Evolutionary conservation across 2,888 invertebrate species (phyloP).

Genomic region (Euzophera pinguis): DNA sequence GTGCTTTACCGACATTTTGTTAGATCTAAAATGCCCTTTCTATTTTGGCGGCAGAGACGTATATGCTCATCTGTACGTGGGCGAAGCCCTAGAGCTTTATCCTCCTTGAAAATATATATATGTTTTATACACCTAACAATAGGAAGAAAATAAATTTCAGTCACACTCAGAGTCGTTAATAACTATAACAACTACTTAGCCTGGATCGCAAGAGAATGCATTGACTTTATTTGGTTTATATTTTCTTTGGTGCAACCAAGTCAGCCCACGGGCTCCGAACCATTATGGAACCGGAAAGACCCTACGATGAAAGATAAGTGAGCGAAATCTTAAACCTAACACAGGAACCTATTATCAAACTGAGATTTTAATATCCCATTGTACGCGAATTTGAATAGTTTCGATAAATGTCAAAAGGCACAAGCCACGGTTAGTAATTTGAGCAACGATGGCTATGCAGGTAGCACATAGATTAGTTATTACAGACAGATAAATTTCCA

Average conservation of each 20-base stretch:
- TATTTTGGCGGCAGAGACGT: slow-evolving; percentile 45
- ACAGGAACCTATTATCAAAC: neutral
- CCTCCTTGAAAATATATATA: neutral
- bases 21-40: too few species aligned
- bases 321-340: too few species aligned
- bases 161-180: too few species aligned
- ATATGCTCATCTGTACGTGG: slow-evolving; percentile 64
- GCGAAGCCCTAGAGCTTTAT: slow-evolving; percentile 48
- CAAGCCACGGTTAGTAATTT: slow-evolving; percentile 47
- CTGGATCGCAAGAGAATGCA: too few species aligned
- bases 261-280: too few species aligned
- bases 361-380: slow-evolving; percentile 4
- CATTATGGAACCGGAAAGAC: too few species aligned
- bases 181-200: too few species aligned
- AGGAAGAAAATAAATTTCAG: too few species aligned
- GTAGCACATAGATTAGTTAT: slow-evolving; percentile 45
- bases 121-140: neutral
- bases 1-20: too few species aligned
- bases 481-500: slow-evolving; percentile 47
- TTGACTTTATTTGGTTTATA: too few species aligned
- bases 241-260: too few species aligned
- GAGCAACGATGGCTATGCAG: slow-evolving; percentile 21
- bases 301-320: too few species aligned
- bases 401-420: slow-evolving; percentile 27
- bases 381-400: slow-evolving; percentile 8